Conservation (phyloP, 2,888 invertebrate species). For the Octodonta nipae region DNA sequence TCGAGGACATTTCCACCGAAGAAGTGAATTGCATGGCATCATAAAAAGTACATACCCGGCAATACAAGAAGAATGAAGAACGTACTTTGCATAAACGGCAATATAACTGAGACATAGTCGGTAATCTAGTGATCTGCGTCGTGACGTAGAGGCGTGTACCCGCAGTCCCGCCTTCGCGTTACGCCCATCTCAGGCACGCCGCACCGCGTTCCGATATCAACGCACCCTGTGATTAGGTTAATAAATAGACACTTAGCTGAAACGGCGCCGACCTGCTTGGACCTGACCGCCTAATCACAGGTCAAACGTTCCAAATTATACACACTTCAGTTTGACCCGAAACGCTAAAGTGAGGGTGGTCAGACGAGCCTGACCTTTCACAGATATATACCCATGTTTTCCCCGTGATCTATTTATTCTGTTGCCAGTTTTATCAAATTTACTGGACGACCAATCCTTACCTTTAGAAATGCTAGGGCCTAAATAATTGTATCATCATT, state of each 20-base stretch:
- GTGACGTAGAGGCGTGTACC: constrained; percentile 31
- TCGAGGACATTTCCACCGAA: no score
- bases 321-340: constrained; percentile 25
- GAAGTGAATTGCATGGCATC: no score
- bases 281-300: constrained; percentile 33
- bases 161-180: constrained; percentile 25
- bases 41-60: no score
- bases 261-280: constrained; percentile 27
- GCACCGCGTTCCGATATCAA: constrained; percentile 16
- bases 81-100: constrained; percentile 8
- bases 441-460: no score
- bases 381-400: no score
- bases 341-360: constrained; percentile 28
- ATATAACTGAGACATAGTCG: constrained; percentile 11
- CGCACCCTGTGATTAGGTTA: constrained; percentile 35
- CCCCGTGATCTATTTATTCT: no score
- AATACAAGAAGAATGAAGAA: no score
- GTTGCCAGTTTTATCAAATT: no score
- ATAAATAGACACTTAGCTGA: constrained; percentile 34
- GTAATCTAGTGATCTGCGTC: constrained; percentile 23
- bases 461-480: no score
- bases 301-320: constrained; percentile 32
- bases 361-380: constrained; percentile 15
- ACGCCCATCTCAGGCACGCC: constrained; percentile 18
- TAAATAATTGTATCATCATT: no score